Evolutionary conservation across 2,113 vertebrate species (phyloP).

Genomic region (Ceyx cyanopectus): DNA sequence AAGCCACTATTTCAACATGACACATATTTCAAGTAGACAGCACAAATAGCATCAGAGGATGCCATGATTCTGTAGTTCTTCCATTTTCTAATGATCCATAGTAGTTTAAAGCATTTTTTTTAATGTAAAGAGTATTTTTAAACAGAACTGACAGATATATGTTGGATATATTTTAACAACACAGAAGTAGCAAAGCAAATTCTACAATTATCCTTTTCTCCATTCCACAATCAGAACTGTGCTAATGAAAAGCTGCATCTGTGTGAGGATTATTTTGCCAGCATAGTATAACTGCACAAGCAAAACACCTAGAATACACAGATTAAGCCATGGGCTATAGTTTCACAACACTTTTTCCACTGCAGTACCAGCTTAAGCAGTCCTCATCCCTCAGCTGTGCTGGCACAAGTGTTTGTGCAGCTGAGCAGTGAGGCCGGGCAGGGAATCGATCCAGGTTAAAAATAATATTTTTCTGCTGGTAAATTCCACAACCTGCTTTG

Average conservation of each 20-base stretch:
- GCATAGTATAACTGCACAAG: not conserved
- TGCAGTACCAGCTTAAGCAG: constrained; percentile 46
- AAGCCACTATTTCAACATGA: not conserved
- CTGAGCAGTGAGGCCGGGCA: constrained; percentile 30
- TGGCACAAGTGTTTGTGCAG: constrained; percentile 69
- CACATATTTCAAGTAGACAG: not conserved
- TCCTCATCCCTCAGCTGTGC: constrained; percentile 46
- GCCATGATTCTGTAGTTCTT: not conserved
- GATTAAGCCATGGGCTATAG: not conserved
- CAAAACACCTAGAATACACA: not conserved
- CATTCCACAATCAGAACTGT: not conserved
- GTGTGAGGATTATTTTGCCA: not conserved
- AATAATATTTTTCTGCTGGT: constrained; percentile 72
- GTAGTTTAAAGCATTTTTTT: not conserved
- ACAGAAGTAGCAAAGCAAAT: not conserved
- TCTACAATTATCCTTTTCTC: not conserved
- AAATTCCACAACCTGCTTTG: constrained; percentile 59
- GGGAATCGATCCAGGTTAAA: constrained; percentile 64
- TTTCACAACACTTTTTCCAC: constrained; percentile 53
- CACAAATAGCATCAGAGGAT: not conserved
- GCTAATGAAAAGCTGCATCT: constrained; percentile 18
- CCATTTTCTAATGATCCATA: not conserved
- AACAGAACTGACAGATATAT: not conserved
- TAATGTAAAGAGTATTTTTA: not conserved
- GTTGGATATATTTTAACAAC: not conserved